phyloP scores from a whole-genome alignment of 2,113 vertebrate genomes.

The Oxyura jamaicensis region DNA sequence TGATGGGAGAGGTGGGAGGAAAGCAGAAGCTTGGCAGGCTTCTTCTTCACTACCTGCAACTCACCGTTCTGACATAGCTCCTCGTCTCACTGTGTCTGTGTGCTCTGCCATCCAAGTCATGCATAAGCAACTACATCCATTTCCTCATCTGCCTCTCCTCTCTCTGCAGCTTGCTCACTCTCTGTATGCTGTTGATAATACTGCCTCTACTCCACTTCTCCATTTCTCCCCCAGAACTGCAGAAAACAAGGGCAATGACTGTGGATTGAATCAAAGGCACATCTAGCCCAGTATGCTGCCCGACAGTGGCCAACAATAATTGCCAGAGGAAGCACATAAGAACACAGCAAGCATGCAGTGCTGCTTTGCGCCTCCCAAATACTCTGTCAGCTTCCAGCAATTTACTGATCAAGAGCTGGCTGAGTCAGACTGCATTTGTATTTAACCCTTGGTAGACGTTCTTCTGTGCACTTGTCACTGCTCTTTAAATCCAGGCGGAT shows the following conservation, averaged over 20 bases:
- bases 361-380: not conserved
- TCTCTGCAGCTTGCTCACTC: not conserved
- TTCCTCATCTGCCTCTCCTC: not conserved
- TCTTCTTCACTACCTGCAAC: not conserved
- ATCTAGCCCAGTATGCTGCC: not conserved
- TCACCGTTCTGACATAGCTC: not conserved
- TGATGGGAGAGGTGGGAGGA: not conserved
- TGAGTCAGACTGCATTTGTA: not conserved
- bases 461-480: not conserved
- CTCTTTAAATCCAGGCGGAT: not conserved
- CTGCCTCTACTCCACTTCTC: not conserved
- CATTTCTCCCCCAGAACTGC: not conserved
- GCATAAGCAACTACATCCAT: not conserved
- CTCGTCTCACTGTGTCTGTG: not conserved
- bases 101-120: not conserved
- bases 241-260: not conserved
- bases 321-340: not conserved
- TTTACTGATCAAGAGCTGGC: not conserved
- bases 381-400: not conserved
- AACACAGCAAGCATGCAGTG: not conserved
- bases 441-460: not conserved
- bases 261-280: not conserved
- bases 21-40: not conserved
- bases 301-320: not conserved
- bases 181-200: fast-evolving